Percentiles rank a stretch among this genome's conserved stretches.
These are phyloP conservation scores for Hyles vespertilio DNA, from an alignment of 1,140 invertebrate genomes.

Conservation along the genomic window DNA sequence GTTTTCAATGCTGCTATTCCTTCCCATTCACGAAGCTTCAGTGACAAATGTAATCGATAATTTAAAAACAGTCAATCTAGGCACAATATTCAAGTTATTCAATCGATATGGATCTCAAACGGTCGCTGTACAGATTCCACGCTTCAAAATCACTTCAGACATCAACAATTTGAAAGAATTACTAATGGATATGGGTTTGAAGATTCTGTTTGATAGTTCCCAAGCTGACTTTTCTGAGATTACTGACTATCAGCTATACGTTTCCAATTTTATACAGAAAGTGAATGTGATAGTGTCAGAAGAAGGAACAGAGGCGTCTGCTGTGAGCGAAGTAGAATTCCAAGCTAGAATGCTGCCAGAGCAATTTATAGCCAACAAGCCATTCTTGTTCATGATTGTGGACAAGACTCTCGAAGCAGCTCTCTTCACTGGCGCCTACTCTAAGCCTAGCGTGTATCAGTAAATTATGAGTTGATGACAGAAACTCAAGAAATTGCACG, in stretches of 20 bases:
- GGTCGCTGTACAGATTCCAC: slow-evolving; percentile 77
- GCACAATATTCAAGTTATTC: slow-evolving; percentile 64
- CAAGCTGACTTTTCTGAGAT: slow-evolving; percentile 80
- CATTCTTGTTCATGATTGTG: slow-evolving; percentile 74
- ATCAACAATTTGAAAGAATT: slow-evolving; percentile 76
- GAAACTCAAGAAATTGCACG: too few species aligned
- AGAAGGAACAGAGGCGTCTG: slow-evolving; percentile 81
- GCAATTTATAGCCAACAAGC: slow-evolving; percentile 62
- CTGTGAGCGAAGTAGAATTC: slow-evolving; percentile 73
- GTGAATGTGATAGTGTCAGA: slow-evolving; percentile 84
- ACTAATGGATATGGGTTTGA: slow-evolving; percentile 79
- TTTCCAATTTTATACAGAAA: slow-evolving; percentile 80
- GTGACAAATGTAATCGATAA: slow-evolving; percentile 52
- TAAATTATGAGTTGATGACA: not conserved
- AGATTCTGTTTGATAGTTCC: slow-evolving; percentile 76
- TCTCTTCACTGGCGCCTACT: slow-evolving; percentile 70
- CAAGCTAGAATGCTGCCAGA: slow-evolving; percentile 45
- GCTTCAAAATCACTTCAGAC: slow-evolving; percentile 79
- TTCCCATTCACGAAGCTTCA: slow-evolving; percentile 67
- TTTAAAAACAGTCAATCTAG: slow-evolving; percentile 69
- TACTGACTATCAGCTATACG: slow-evolving; percentile 64
- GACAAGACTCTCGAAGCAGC: slow-evolving; percentile 62
- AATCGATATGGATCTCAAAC: slow-evolving; percentile 44
- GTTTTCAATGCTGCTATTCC: slow-evolving; percentile 79
- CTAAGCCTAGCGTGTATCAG: slow-evolving; percentile 31